phyloP scores from a whole-genome alignment of 2,797 vertebrate genomes.

The Halcyon smyrnensis region DNA sequence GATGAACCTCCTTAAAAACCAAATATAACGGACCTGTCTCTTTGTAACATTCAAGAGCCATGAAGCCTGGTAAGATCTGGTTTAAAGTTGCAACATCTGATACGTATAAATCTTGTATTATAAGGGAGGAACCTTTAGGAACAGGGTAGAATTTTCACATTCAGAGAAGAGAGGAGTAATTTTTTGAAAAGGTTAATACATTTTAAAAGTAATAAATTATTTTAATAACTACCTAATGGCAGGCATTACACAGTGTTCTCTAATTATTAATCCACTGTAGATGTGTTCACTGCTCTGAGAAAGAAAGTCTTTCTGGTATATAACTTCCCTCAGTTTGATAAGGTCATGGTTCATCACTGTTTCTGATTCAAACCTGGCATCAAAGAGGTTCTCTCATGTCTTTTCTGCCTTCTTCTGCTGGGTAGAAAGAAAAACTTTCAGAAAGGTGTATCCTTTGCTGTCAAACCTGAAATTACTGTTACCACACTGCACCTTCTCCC shows the following conservation, averaged over 20 bases:
- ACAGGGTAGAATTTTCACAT: not conserved
- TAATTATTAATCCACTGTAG: conserved; percentile 31
- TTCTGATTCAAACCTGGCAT: not conserved
- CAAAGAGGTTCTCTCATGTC: not conserved
- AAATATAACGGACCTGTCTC: not conserved
- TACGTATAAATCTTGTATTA: conserved; percentile 21
- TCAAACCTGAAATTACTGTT: not conserved
- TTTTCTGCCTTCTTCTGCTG: not conserved
- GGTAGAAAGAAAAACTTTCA: not conserved
- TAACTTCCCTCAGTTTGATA: not conserved
- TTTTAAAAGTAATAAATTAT: conserved; percentile 51
- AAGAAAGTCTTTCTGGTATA: not conserved
- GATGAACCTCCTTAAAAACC: not conserved
- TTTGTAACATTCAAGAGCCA: not conserved
- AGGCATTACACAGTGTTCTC: conserved; percentile 2
- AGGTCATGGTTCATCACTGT: not conserved
- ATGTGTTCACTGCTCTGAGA: not conserved
- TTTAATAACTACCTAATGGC: conserved; percentile 20
- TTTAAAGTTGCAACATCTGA: not conserved
- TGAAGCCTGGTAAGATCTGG: not conserved
- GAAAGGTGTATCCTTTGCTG: not conserved
- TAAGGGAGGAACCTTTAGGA: not conserved
- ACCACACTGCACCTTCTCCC: not conserved
- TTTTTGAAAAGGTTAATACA: not conserved
- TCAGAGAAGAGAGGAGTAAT: not conserved